A percentile compares a stretch with the other conserved stretches of the same genome.
Evolutionary conservation across 1,140 invertebrate species (phyloP).

Genomic region (Ooceraea biroi): DNA sequence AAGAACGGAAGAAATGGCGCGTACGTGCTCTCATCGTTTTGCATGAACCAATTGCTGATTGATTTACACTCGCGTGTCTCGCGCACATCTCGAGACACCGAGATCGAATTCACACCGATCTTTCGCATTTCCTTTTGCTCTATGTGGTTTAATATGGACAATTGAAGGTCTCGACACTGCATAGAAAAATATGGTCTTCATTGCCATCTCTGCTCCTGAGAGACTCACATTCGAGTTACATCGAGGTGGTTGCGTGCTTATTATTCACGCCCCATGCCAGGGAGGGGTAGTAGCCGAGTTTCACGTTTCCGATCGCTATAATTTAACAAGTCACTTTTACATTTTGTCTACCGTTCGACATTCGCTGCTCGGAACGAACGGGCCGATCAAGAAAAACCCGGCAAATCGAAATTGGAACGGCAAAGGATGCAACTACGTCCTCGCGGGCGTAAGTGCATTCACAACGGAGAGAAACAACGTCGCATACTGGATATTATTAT

Average conservation of each 20-base stretch:
- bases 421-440: background rate
- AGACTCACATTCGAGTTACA: conserved; percentile 70
- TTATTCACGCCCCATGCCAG: conserved; percentile 32
- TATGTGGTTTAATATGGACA: conserved; percentile 61
- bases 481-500: too few species aligned
- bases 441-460: background rate
- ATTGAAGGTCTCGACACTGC: conserved; percentile 75
- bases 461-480: background rate
- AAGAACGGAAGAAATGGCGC: background rate
- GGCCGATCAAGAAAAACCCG: background rate
- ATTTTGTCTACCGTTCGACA: background rate
- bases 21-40: conserved; percentile 25
- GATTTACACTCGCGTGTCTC: conserved; percentile 43
- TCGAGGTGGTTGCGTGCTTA: conserved; percentile 51
- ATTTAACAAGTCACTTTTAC: conserved; percentile 41
- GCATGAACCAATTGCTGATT: conserved; percentile 63
- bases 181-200: conserved; percentile 82
- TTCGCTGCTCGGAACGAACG: conserved; percentile 58
- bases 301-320: conserved; percentile 47
- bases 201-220: conserved; percentile 66
- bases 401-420: background rate
- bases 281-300: conserved; percentile 20
- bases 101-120: conserved; percentile 52
- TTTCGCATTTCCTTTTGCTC: conserved; percentile 25
- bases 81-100: conserved; percentile 1